Evolutionary conservation across 2,797 vertebrate species (phyloP).

Genomic region (Sebastes minor): DNA sequence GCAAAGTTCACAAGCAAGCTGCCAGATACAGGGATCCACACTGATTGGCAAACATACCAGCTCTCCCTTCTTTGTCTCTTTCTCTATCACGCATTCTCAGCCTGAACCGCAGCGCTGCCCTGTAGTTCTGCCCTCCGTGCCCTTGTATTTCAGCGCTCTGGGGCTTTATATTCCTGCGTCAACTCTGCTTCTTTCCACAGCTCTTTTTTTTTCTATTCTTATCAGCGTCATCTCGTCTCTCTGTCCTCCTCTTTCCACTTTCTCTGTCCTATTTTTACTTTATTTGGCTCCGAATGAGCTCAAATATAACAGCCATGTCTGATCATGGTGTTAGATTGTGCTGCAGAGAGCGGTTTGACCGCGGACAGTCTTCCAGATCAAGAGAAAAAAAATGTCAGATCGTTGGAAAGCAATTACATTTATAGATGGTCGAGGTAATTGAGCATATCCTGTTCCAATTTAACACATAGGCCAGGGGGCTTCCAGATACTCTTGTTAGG

Average conservation of each 20-base stretch:
- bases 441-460: constrained; percentile 58
- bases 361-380: constrained; percentile 2
- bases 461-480: constrained; percentile 15
- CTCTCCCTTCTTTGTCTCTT: not conserved
- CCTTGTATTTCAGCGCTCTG: constrained; percentile 14
- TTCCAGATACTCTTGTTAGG: constrained; percentile 13
- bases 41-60: constrained; percentile 26
- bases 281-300: constrained; percentile 21
- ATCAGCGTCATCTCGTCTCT: not conserved
- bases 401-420: constrained; percentile 58
- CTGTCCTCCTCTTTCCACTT: constrained; percentile 12
- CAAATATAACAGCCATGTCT: not conserved
- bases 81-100: constrained; percentile 5
- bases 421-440: constrained; percentile 54
- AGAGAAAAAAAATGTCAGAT: constrained; percentile 28
- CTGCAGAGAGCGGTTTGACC: constrained; percentile 1
- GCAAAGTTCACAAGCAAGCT: constrained; percentile 49
- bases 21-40: constrained; percentile 13
- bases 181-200: not conserved
- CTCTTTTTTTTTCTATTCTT: constrained; percentile 25
- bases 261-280: constrained; percentile 19
- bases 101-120: not conserved
- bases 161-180: not conserved
- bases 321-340: not conserved
- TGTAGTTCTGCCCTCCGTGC: not conserved